A percentile compares a stretch with the other conserved stretches of the same genome.
Conservation (phyloP, 2,797 vertebrate genomes). For the Enteromius fasciolatus region DNA sequence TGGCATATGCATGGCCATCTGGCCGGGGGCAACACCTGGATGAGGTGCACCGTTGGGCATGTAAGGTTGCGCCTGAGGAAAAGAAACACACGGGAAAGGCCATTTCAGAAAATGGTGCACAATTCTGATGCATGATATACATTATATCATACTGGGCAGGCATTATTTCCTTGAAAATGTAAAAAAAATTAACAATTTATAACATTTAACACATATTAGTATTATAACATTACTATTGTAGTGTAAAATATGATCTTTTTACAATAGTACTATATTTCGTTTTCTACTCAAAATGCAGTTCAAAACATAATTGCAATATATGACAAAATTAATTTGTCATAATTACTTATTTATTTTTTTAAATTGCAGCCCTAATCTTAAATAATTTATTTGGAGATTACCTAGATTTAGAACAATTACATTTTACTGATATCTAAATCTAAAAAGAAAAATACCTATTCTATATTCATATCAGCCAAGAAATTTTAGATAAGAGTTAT, state of each 20-base stretch:
- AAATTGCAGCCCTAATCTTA: background rate
- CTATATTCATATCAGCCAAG: background rate
- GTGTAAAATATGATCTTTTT: background rate
- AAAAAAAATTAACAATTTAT: too few species aligned
- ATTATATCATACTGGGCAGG: background rate
- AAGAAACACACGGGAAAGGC: conserved; percentile 7
- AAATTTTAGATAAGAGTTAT: background rate
- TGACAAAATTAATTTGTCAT: background rate
- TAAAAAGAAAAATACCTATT: background rate
- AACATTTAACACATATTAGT: background rate
- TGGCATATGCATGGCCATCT: conserved; percentile 88
- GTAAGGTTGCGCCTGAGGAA: conserved; percentile 81
- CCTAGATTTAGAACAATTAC: background rate
- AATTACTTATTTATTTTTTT: background rate
- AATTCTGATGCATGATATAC: background rate
- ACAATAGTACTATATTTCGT: background rate
- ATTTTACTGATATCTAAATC: background rate
- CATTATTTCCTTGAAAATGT: background rate
- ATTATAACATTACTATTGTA: background rate
- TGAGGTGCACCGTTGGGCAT: conserved; percentile 74
- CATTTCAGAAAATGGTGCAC: background rate
- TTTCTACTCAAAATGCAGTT: background rate
- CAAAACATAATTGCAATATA: background rate
- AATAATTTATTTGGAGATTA: conserved; percentile 1
- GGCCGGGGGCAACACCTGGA: conserved; percentile 75